These are phyloP conservation scores for Bucorvus abyssinicus DNA, from an alignment of 2,797 vertebrate species.

Conservation along the genomic window DNA sequence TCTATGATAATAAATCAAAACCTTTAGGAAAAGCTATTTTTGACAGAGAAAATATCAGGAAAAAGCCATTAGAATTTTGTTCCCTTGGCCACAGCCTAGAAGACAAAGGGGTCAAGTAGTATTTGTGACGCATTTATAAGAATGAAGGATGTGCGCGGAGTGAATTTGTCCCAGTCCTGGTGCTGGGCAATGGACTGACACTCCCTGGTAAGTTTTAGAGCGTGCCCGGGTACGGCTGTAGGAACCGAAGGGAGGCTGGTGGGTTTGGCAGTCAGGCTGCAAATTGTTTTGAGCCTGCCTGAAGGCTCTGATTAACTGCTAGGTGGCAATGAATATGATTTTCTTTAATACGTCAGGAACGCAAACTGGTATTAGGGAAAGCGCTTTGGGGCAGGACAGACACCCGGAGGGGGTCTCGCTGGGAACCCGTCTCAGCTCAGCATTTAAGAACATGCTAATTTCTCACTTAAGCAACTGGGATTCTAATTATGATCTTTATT, in stretches of 20 bases:
- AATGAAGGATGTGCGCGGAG: not conserved
- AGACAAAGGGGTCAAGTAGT: not conserved
- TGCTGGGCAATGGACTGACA: not conserved
- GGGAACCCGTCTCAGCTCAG: not conserved
- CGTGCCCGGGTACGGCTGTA: fast-evolving
- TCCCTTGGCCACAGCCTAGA: not conserved
- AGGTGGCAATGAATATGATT: conserved; percentile 45
- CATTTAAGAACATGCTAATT: conserved; percentile 49
- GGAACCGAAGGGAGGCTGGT: not conserved
- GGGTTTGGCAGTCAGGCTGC: not conserved
- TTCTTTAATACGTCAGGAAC: conserved; percentile 30
- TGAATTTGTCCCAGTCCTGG: not conserved
- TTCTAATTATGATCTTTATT: conserved; percentile 61
- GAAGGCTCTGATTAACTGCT: conserved; percentile 35
- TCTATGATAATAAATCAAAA: not conserved
- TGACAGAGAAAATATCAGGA: not conserved
- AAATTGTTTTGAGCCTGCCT: conserved; percentile 36
- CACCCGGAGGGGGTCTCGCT: not conserved
- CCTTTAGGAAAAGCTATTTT: not conserved
- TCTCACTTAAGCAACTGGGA: conserved; percentile 58
- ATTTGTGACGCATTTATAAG: not conserved
- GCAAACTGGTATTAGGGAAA: conserved; percentile 34
- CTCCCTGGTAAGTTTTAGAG: not conserved
- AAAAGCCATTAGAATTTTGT: not conserved
- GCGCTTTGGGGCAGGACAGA: conserved; percentile 24